Base-by-base conservation (phyloP, 2,797 vertebrate species). In the Paramormyrops hopkinsi region DNA sequence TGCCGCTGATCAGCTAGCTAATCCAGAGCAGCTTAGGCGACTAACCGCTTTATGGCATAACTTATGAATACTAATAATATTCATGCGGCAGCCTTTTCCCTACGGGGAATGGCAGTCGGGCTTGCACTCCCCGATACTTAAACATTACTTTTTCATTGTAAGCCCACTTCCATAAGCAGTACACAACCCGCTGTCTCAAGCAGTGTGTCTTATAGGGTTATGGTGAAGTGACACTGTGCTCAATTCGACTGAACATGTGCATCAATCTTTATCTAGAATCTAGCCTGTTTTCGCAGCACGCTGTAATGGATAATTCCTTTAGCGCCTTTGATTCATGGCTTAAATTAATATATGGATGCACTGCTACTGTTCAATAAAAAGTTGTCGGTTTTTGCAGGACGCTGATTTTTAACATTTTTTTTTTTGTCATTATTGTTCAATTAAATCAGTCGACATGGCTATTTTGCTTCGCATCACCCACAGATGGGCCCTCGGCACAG, bases 11-110 rank as follows among this genome's bases (percentile, higher is more conserved):
- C 73, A 79, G 33, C 41, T 79, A 79, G 73, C 73, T 79, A 79
- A 44, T 44, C 73, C 73, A 79, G 73, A 46, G 73, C 73, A 79
- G 73, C 73, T 79, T 79, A 79, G 44, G 41, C 37, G 19, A 9
- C 73, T 79, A 79, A 46, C 33, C 73, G 37, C 41, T 79, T 79
- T 79, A 79, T n/a, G 17, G 73, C 73, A 46, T 79, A 79, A 79
- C 73, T 41, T 79, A 79, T 79, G 73, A 79, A 79, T 79, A 79
- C 73, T 79, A 44, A 79, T 79, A 44, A 79, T 41, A 79, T 79
- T 44, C 73, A 79, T 17, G 73, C 7, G 19, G 37, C 41, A 79
- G 33, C 73, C 14, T 79, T 79, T 79, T 79, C 73, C 73, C 37
- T 79, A 44, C 37, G 17, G 73, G 73, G 17, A 79, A 14, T 44